These are phyloP conservation scores for Terrapene triunguis DNA, from an alignment of 2,113 vertebrate genomes.

Conservation along the genomic window DNA sequence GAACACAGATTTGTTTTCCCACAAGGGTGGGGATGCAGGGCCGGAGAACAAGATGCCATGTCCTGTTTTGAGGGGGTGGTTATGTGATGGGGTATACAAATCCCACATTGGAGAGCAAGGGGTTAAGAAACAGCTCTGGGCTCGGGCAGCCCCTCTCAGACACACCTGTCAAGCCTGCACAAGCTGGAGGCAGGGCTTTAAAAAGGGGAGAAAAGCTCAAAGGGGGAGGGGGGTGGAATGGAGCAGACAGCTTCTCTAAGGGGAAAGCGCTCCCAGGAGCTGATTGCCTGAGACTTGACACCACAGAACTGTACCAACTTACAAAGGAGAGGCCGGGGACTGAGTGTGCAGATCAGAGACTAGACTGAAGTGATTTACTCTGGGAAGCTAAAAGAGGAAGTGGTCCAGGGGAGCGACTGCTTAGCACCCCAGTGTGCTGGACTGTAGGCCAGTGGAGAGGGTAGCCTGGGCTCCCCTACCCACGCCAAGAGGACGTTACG, in stretches of 20 bases:
- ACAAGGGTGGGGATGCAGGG: not conserved
- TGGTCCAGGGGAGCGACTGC: not conserved
- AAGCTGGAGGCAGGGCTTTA: no score
- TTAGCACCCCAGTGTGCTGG: no score
- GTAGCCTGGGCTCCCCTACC: no score
- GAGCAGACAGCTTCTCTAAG: not conserved
- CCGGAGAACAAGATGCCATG: not conserved
- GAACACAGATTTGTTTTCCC: not conserved
- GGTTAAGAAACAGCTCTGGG: no score
- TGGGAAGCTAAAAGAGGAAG: not conserved
- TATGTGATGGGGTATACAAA: no score
- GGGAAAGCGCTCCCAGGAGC: not conserved
- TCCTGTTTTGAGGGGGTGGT: no score
- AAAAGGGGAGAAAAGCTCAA: no score
- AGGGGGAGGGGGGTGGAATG: not conserved
- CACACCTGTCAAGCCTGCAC: no score
- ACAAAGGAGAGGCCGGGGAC: not conserved
- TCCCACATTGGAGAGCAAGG: no score
- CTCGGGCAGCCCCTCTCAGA: no score
- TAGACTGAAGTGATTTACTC: not conserved
- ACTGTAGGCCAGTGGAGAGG: no score
- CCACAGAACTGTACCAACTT: not conserved
- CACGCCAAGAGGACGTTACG: not conserved
- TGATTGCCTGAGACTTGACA: not conserved
- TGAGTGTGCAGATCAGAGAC: not conserved